phyloP scores from a whole-genome alignment of 2,113 vertebrate species.

The Anhinga anhinga region DNA sequence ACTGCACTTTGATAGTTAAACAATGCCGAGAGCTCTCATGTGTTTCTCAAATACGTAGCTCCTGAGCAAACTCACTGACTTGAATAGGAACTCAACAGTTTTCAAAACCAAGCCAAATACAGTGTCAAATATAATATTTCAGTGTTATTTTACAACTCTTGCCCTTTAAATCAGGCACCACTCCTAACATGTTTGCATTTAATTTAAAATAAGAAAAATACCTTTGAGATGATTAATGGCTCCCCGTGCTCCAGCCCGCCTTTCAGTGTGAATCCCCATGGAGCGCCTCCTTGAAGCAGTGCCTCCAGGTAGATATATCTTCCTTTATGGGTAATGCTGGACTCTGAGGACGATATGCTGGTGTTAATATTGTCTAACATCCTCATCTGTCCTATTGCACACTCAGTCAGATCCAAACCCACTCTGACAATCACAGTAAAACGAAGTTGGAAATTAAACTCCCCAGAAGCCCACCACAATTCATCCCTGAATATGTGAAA shows the following conservation, averaged over 20 bases:
- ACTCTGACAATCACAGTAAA: neutral
- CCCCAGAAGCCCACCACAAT: neutral
- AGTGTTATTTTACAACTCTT: neutral
- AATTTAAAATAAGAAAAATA: slow-evolving; percentile 52
- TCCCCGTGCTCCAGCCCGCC: slow-evolving; percentile 89
- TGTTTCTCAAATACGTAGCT: neutral
- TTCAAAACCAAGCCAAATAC: neutral
- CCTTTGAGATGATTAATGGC: slow-evolving; percentile 95
- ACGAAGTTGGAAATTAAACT: neutral
- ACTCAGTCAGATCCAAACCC: neutral
- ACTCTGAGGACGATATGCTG: neutral
- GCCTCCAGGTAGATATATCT: slow-evolving; percentile 83
- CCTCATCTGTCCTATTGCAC: slow-evolving; percentile 40
- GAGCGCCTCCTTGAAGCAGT: slow-evolving; percentile 88
- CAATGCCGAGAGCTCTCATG: neutral
- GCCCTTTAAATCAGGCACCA: neutral
- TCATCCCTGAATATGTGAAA: neutral
- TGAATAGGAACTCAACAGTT: neutral
- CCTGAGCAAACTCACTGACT: neutral
- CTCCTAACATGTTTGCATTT: neutral
- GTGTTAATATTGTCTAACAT: slow-evolving; percentile 58
- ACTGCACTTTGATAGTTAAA: neutral
- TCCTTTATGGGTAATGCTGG: slow-evolving; percentile 50
- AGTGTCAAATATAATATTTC: neutral
- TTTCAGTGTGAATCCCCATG: slow-evolving; percentile 95